Evolutionary conservation across 92 coral and sea anemone species (phyloP).

Genomic region (Heliopora coerulea): DNA sequence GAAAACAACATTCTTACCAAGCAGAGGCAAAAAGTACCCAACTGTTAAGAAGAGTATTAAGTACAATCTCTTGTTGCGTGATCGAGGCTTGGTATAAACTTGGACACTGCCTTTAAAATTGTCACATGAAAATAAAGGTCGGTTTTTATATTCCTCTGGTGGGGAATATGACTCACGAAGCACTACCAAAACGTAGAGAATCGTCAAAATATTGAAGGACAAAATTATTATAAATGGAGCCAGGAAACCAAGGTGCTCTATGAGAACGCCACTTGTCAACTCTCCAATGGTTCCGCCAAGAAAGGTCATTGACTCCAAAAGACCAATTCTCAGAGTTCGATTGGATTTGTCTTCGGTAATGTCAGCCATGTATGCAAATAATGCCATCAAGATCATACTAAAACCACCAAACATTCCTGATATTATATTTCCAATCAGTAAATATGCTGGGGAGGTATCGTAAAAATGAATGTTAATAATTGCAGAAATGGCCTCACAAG

Average conservation of each 20-base stretch:
- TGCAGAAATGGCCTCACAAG: conserved; percentile 58
- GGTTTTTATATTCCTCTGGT: conserved; percentile 18
- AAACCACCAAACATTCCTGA: conserved; percentile 85
- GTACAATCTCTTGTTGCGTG: conserved; percentile 57
- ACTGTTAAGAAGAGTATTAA: conserved; percentile 60
- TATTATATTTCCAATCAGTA: conserved; percentile 69
- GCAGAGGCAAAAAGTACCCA: conserved; percentile 47
- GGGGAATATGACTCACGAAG: conserved; percentile 78
- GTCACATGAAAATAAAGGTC: conserved; percentile 53
- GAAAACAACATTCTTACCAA: conserved; percentile 58
- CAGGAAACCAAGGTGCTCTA: conserved; percentile 71
- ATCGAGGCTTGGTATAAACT: conserved; percentile 60
- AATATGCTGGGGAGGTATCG: conserved; percentile 60
- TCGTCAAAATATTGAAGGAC: conserved; percentile 46
- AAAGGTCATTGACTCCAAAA: conserved; percentile 89
- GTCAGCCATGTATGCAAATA: conserved; percentile 88
- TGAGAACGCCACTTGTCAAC: conserved; percentile 68
- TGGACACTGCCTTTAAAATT: conserved; percentile 56
- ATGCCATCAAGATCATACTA: conserved; percentile 68
- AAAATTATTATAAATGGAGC: conserved; percentile 73
- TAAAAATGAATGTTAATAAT: conserved; percentile 68
- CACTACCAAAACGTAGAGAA: conserved; percentile 55
- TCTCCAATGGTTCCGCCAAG: conserved; percentile 78
- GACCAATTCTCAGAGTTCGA: conserved; percentile 74
- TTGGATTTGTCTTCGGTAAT: conserved; percentile 65